Percentiles rank a stretch among this genome's conserved stretches.
Conservation (phyloP, 2,797 vertebrate genomes). For the Cheirogaleus major region DNA sequence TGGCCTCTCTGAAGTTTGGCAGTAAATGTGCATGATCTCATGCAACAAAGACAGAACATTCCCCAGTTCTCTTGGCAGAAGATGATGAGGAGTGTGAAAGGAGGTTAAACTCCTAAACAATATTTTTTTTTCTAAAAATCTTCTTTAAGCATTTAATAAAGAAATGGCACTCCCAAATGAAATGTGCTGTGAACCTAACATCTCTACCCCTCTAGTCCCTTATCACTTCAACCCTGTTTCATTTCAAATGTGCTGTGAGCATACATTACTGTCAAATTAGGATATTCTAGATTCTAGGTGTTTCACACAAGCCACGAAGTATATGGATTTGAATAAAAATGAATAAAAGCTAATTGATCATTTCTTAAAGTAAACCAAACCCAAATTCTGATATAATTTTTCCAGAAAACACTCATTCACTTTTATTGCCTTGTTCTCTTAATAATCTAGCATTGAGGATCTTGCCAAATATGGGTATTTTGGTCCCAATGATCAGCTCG, state of each 20-base stretch:
- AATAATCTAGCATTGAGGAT: not conserved
- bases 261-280: slow-evolving; percentile 48
- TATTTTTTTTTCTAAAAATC: slow-evolving; percentile 27
- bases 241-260: not conserved
- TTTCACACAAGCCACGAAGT: slow-evolving; percentile 71
- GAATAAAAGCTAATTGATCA: slow-evolving; percentile 77
- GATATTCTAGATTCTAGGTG: slow-evolving; percentile 59
- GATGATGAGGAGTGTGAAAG: not conserved
- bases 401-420: slow-evolving; percentile 64
- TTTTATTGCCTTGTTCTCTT: slow-evolving; percentile 63
- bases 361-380: slow-evolving; percentile 79
- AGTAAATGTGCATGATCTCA: slow-evolving; percentile 48
- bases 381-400: slow-evolving; percentile 72
- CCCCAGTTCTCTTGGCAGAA: slow-evolving; percentile 39
- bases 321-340: slow-evolving; percentile 69
- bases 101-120: not conserved
- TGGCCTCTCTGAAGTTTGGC: slow-evolving; percentile 60
- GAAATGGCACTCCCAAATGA: not conserved
- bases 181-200: slow-evolving; percentile 30
- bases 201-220: too few species aligned
- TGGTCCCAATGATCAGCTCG: not conserved
- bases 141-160: not conserved
- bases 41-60: slow-evolving; percentile 50
- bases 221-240: too few species aligned
- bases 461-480: slow-evolving; percentile 70